Evolutionary conservation across 2,113 vertebrate genomes (phyloP), one percentile per base, ranked within the genome.

Genomic region (Himantopus leucocephalus): DNA sequence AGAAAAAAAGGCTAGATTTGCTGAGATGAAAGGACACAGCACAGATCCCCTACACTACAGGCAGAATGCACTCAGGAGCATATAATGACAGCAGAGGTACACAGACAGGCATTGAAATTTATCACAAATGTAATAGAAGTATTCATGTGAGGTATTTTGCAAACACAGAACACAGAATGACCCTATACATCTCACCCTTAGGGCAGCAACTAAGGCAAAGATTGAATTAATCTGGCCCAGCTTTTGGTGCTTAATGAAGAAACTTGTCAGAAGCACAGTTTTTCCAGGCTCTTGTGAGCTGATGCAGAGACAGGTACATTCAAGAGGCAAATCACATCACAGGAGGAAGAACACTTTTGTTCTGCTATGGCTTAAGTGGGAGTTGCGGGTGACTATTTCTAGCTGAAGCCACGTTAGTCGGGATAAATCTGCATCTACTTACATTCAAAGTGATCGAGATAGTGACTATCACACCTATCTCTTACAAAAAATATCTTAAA

Each of bases 381-480:
- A 96, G 83, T 43, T 75, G 64, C n/a, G 21, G 70, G 48, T 90
- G 74, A 85, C 75, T 92, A 70, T 74, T 94, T 93, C 86, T 59
- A 86, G n/a, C n/a, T 94, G 76, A 76, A 74, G 68, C 83, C 79
- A 80, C 55, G 55, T 27, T 62, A 74, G 45, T 66, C 10, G 4
- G 77, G 74, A 81, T 90, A 93, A 76, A 79, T 90, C 74, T 88
- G 85, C 56, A 90, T 43, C 8, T 9, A 41, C 64, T 62, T 67
- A 37, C 14, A 82, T 72, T 59, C 34, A 50, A 67, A 93, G 21
- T 60, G 60, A 84, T 45, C 0, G 1, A 75, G 85, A 64, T 1
- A 78, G 72, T n/a, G 67, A 80, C 72, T 77, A 29, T 72, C 52
- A 92, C 68, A 86, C 27, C 34, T 56, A 9, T 45, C 21, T 39